Base-by-base conservation (phyloP, 1,140 invertebrate species). In the Maconellicoccus hirsutus region DNA sequence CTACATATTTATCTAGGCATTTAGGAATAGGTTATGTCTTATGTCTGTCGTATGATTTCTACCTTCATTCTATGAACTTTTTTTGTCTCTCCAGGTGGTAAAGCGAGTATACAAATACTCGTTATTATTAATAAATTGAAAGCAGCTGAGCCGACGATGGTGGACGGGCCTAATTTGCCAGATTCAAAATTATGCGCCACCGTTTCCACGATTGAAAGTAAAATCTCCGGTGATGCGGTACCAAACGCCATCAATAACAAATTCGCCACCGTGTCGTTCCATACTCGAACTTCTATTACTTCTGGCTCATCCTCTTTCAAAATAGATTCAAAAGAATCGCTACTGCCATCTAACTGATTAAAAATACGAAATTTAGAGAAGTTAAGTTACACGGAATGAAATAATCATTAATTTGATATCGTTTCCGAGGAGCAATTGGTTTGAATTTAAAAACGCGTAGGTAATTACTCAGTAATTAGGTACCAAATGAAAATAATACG, bases 261-360 rank as follows among this genome's bases (percentile, higher is more conserved):
- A 77, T 87, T 88, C 72, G 86, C 85, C 12, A 88, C 86, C 0
- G 86, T 87, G 75, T 86, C 84, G 74, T 87, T 87, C 86, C 86
- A 87, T 26, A 78, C 77, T 72, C 77, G 76, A 25, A 79, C 77
- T 75, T 80, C 79, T 23, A 80, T 72, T 8, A 78, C 73, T 74
- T 77, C 77, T 0, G 77, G 77, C 63, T 77, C 76, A n/a, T 77
- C 77, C 59, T 76, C 75, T 70, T 71, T 73, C 27, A 77, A 70
- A 6, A 75, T 73, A 12, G 74, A 72, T 4, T 72, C 73, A 14
- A 76, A 71, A 12, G 74, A 73, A 66, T 74, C 73, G 70, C 73
- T 76, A 52, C 72, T 75, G 3, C 76, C 76, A 70, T 77, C 75
- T 71, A 73, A 73, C 70, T 70, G 39, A 19, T 42, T 6, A 26